Conservation (phyloP, 2,888 invertebrate species). For the Lysandra coridon region DNA sequence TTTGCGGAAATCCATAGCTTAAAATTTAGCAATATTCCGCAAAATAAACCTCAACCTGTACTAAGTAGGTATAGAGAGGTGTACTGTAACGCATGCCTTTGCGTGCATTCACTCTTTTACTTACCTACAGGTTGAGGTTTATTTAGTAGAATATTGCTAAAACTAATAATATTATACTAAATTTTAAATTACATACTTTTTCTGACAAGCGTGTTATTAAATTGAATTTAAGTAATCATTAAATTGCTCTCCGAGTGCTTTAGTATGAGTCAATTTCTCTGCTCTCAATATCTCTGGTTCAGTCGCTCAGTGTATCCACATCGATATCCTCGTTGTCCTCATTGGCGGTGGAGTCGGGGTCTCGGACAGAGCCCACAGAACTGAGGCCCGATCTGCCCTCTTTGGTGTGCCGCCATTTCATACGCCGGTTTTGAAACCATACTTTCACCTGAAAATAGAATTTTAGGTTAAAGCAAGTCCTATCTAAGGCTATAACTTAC, state of each 20-base stretch:
- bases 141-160: too few species aligned
- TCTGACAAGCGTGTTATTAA: too few species aligned
- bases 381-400: conserved; percentile 75
- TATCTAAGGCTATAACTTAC: background rate
- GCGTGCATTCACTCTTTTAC: too few species aligned
- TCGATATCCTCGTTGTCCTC: conserved; percentile 75
- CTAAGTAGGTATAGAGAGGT: too few species aligned
- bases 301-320: conserved; percentile 76
- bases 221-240: too few species aligned
- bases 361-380: conserved; percentile 50
- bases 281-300: conserved; percentile 33
- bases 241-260: background rate
- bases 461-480: background rate
- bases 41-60: too few species aligned
- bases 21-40: too few species aligned
- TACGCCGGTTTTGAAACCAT: conserved; percentile 95
- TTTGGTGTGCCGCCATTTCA: conserved; percentile 93
- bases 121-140: too few species aligned
- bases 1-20: too few species aligned
- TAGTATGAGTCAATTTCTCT: conserved; percentile 7
- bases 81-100: too few species aligned
- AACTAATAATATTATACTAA: too few species aligned
- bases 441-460: conserved; percentile 86
- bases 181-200: too few species aligned
- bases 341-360: conserved; percentile 59